Conservation (phyloP, 2,797 vertebrate species). For the Thunnus albacares region DNA sequence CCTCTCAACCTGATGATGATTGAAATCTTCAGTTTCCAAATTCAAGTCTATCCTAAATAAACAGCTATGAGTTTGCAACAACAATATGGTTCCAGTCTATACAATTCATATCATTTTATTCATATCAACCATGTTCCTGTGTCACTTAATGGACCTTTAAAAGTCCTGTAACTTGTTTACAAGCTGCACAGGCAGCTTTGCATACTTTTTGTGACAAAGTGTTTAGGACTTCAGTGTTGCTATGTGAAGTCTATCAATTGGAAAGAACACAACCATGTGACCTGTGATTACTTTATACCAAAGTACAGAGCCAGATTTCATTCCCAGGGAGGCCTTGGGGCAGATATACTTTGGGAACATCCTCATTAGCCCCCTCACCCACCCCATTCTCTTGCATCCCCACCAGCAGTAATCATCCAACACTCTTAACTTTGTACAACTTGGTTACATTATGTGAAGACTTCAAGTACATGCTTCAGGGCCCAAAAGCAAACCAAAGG, state of each 20-base stretch:
- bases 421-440: too few relatives aligned
- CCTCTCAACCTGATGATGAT: neutral
- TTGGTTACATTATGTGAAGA: too few relatives aligned
- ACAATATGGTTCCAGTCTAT: neutral
- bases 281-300: constrained; percentile 1
- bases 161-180: neutral
- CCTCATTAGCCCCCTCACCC: too few relatives aligned
- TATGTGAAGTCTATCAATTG: neutral
- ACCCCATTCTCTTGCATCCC: too few relatives aligned
- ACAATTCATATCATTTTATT: neutral
- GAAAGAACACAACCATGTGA: neutral
- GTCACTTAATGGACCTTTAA: neutral
- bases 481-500: too few relatives aligned
- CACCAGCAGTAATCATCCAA: neutral
- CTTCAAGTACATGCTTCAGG: too few relatives aligned
- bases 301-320: neutral
- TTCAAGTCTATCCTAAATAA: neutral
- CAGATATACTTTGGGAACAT: neutral
- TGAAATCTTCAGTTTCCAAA: neutral
- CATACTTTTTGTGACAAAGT: neutral
- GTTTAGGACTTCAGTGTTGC: neutral
- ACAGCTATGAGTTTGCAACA: neutral
- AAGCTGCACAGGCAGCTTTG: neutral
- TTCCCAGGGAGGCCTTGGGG: neutral
- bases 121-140: neutral